Evolutionary conservation across 2,888 invertebrate genomes (phyloP).

Genomic region (Acronicta leporina): DNA sequence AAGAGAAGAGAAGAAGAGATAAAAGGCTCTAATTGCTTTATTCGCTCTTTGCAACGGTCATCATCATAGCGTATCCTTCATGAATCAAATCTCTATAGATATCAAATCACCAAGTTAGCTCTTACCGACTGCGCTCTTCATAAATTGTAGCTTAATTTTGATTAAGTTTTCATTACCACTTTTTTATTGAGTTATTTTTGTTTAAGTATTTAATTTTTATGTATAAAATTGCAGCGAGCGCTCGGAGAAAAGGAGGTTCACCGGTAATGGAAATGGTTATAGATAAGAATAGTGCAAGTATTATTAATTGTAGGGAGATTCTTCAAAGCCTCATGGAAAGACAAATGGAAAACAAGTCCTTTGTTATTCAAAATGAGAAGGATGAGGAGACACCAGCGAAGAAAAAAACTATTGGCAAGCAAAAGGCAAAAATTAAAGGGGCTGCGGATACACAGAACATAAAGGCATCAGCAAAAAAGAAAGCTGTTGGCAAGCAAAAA

Average conservation of each 20-base stretch:
- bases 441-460: neutral
- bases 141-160: too few relatives aligned
- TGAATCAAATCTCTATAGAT: too few relatives aligned
- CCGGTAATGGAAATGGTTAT: constrained; percentile 21
- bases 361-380: neutral
- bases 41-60: too few relatives aligned
- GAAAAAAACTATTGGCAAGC: too few relatives aligned
- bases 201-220: neutral
- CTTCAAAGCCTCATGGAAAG: neutral
- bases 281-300: constrained; percentile 13
- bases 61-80: too few relatives aligned
- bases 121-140: too few relatives aligned
- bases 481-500: neutral
- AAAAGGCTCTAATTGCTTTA: too few relatives aligned
- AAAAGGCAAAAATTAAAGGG: constrained; percentile 1
- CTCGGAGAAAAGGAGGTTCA: neutral
- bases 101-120: too few relatives aligned
- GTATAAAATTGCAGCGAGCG: constrained; percentile 4
- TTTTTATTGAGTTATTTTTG: too few relatives aligned
- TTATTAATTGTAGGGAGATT: constrained; percentile 17
- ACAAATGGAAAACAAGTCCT: neutral
- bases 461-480: too few relatives aligned
- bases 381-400: neutral
- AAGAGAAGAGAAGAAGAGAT: too few relatives aligned
- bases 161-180: too few relatives aligned